Conservation (phyloP, 1,140 invertebrate species). For the Phymastichus coffea region DNA sequence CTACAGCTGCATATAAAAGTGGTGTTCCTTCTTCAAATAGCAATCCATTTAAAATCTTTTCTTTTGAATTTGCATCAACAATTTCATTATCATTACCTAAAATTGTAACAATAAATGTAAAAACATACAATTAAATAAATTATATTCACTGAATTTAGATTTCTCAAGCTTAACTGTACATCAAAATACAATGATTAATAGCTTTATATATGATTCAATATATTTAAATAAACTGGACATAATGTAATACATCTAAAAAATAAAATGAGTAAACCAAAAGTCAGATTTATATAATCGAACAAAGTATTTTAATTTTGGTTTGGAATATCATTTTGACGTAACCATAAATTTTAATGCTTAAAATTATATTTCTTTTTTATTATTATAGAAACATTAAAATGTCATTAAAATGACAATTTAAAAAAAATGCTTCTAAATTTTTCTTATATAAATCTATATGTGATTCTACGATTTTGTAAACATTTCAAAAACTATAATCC, state of each 20-base stretch:
- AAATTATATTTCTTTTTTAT: too few species aligned
- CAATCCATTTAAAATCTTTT: constrained; percentile 58
- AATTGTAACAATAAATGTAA: constrained; percentile 6
- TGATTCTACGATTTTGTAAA: neutral
- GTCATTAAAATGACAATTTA: constrained; percentile 17
- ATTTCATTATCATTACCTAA: constrained; percentile 45
- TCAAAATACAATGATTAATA: neutral
- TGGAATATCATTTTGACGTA: too few species aligned
- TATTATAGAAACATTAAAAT: constrained; percentile 28
- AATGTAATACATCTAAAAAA: too few species aligned
- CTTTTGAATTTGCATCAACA: constrained; percentile 49
- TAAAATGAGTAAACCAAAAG: too few species aligned
- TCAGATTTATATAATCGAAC: too few species aligned
- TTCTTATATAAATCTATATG: too few species aligned
- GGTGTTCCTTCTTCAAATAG: constrained; percentile 63
- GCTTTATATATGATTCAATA: neutral
- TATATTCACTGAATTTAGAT: neutral
- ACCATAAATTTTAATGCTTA: too few species aligned
- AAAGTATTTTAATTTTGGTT: too few species aligned
- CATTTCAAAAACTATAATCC: neutral
- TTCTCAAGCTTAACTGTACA: neutral
- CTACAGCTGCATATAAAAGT: constrained; percentile 64
- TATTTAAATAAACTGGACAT: constrained; percentile 1
- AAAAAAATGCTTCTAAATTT: too few species aligned
- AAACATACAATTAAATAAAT: constrained; percentile 6